Conservation (phyloP, 2,888 invertebrate genomes). For the Helicoverpa assulta region DNA sequence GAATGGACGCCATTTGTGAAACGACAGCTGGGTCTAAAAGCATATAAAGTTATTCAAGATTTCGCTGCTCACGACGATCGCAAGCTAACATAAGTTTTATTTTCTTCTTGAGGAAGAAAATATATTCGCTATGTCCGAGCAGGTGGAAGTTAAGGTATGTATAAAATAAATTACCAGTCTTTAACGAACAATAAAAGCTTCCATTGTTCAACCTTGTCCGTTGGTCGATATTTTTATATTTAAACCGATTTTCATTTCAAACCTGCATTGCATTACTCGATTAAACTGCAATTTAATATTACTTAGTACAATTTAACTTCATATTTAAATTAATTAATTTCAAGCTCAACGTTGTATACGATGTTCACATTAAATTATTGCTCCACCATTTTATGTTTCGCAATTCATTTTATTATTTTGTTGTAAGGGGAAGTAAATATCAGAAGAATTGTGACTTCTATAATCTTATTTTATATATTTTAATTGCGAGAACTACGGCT, state of each 20-base stretch:
- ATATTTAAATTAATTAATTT: not conserved
- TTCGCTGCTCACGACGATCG: slow-evolving; percentile 24
- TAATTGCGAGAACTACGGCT: not conserved
- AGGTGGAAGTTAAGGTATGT: slow-evolving; percentile 80
- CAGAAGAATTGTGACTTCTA: not conserved
- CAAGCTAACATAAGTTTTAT: slow-evolving; percentile 25
- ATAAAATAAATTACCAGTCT: slow-evolving; percentile 26
- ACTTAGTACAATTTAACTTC: not conserved
- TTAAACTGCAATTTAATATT: not conserved
- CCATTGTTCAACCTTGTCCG: slow-evolving; percentile 83
- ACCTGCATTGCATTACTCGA: not conserved
- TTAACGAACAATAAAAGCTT: slow-evolving; percentile 58
- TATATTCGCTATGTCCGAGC: slow-evolving; percentile 77
- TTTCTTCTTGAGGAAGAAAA: slow-evolving; percentile 42
- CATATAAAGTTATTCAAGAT: slow-evolving; percentile 18
- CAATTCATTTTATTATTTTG: slow-evolving; percentile 39
- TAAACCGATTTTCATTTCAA: slow-evolving; percentile 3
- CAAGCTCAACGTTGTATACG: slow-evolving; percentile 13
- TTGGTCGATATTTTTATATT: slow-evolving; percentile 71
- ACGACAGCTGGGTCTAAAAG: slow-evolving; percentile 61
- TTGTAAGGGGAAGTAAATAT: slow-evolving; percentile 4
- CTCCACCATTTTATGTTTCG: slow-evolving; percentile 73
- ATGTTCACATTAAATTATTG: slow-evolving; percentile 36
- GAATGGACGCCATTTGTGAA: slow-evolving; percentile 60
- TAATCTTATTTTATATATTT: not conserved